Base-by-base conservation (phyloP, 2,888 invertebrate species). In the Uropetala carovei region DNA sequence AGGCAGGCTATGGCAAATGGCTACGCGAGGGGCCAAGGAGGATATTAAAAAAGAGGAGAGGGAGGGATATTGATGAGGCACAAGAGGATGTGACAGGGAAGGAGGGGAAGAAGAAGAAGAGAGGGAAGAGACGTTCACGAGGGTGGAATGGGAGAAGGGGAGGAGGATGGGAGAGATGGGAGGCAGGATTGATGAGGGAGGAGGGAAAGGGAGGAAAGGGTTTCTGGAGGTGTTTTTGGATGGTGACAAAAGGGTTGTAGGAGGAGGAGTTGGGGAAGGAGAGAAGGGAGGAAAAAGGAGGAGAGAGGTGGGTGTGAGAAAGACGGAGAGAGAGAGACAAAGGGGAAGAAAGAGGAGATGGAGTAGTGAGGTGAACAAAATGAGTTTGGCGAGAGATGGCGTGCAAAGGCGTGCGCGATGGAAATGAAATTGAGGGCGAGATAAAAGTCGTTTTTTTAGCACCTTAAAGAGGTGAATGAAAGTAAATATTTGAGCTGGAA, bases 161-260 rank as follows among this genome's bases (percentile, higher is more conserved):
- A 0, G 3, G 18, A 5, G n/a, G n/a, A 0, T n/a, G 18, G 43
- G 43, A 43, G 43, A 43, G 43, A 5, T 43, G 43, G 43, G 64
- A n/a, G 64, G 14, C n/a, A 11, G 75, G 18, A 75, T 75, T 75
- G 75, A 75, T 75, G 75, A 75, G 75, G n/a, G n/a, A 22, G n/a
- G 18, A n/a, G n/a, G 43, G 5, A 43, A 43, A 5, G 43, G 43
- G 5, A 5, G 68, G 18, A 18, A 22, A 7, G 8, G 16, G 0
- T 64, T 75, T 22, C 22, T n/a, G 75, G 22, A 22, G 22, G 75
- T 9, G 75, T 22, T 75, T 75, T 75, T 27, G 75, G 75, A 75
- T 75, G 43, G 75, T 75, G 75, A 75, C 75, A 75, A 75, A 75
- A 75, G 75, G 75, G n/a, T 75, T 75, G 75, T 75, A 75, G 75